phyloP scores from a whole-genome alignment of 30 jellyfish, hydroid and myxozoan genomes.

The Turritopsis rubra region DNA sequence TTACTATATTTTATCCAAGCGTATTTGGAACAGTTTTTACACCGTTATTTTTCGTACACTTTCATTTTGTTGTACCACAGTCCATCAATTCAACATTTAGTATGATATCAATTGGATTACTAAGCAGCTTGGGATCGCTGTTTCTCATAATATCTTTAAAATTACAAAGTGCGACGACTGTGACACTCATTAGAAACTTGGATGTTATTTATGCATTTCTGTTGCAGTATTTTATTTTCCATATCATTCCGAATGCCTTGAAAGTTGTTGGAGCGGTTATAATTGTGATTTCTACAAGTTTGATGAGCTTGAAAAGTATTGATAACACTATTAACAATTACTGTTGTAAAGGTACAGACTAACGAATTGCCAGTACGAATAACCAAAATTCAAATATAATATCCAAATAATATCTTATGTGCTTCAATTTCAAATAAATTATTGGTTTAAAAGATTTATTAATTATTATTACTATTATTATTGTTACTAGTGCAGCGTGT shows the following conservation, averaged over 20 bases:
- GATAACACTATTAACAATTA: neutral
- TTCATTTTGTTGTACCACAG: slow-evolving; percentile 35
- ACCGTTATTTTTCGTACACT: slow-evolving; percentile 17
- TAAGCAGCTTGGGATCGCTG: slow-evolving; percentile 34
- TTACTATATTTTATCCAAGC: slow-evolving; percentile 57
- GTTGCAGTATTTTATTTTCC: slow-evolving; percentile 25
- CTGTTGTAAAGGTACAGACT: neutral
- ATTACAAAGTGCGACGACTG: slow-evolving; percentile 71
- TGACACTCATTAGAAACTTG: slow-evolving; percentile 54
- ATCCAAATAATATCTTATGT: too few relatives aligned
- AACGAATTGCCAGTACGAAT: too few relatives aligned
- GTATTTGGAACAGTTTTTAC: slow-evolving; percentile 46
- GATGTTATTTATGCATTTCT: slow-evolving; percentile 71
- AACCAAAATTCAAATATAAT: too few relatives aligned
- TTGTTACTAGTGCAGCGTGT: too few relatives aligned
- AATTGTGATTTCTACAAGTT: neutral
- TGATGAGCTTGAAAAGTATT: neutral
- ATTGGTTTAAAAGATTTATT: too few relatives aligned
- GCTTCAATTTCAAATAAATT: too few relatives aligned
- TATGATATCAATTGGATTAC: slow-evolving; percentile 45
- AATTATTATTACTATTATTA: too few relatives aligned
- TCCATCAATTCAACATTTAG: slow-evolving; percentile 29
- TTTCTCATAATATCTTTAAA: slow-evolving; percentile 44
- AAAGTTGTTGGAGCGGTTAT: slow-evolving; percentile 2
- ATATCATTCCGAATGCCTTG: slow-evolving; percentile 20